Evolutionary conservation across 2,113 vertebrate species (phyloP).

Genomic region (Channa maculata): DNA sequence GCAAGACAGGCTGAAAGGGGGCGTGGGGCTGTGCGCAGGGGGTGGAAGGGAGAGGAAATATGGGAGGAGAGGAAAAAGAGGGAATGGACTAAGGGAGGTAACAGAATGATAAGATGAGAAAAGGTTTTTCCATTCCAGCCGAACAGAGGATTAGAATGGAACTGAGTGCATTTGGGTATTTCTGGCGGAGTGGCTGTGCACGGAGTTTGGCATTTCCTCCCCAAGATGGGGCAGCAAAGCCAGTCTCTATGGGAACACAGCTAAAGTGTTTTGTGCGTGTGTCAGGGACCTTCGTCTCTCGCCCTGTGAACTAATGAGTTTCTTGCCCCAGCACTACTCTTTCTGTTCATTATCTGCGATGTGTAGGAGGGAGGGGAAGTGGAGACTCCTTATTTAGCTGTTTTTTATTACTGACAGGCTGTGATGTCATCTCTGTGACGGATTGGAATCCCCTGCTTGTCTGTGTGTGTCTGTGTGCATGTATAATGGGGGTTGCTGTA

Average conservation of each 20-base stretch:
- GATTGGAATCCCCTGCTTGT: slow-evolving; percentile 74
- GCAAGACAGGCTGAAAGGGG: not conserved
- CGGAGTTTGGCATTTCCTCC: slow-evolving; percentile 72
- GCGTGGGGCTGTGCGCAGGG: no score
- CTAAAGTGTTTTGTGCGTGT: slow-evolving; percentile 56
- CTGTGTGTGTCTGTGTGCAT: slow-evolving; percentile 15
- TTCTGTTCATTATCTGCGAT: slow-evolving; percentile 29
- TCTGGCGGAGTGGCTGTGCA: slow-evolving; percentile 14
- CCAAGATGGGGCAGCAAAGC: slow-evolving; percentile 44
- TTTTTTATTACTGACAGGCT: slow-evolving; percentile 54
- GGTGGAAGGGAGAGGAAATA: not conserved
- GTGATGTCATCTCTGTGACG: slow-evolving; percentile 78
- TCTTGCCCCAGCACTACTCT: slow-evolving; percentile 10
- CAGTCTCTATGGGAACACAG: slow-evolving; percentile 74
- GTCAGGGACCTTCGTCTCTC: slow-evolving; percentile 26
- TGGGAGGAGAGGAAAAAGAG: slow-evolving; percentile 12
- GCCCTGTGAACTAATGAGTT: slow-evolving; percentile 53
- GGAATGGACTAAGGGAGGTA: slow-evolving; percentile 30
- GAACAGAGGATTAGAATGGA: slow-evolving; percentile 42
- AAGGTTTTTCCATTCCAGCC: slow-evolving; percentile 23
- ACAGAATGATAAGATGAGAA: slow-evolving; percentile 45
- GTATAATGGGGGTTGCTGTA: slow-evolving; percentile 1
- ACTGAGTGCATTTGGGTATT: slow-evolving; percentile 26
- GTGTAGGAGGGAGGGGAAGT: slow-evolving; percentile 58
- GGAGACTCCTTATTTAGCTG: slow-evolving; percentile 73